Conservation (phyloP, 2,888 invertebrate species). For the Agrochola lota region DNA sequence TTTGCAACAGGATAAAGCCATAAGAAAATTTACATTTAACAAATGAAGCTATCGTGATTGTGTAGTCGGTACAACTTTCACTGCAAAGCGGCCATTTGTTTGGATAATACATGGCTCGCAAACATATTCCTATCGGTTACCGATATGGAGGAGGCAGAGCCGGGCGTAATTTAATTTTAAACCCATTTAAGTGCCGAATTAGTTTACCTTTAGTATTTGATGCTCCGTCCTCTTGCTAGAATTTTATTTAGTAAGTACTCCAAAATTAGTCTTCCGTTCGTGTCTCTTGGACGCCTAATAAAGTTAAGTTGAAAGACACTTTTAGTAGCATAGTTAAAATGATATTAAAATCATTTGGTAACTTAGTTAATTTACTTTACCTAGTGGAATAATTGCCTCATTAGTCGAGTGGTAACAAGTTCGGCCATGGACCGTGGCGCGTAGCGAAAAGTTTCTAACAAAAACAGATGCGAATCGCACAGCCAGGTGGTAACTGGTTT, state of each 20-base stretch:
- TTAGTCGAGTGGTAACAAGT: conserved; percentile 43
- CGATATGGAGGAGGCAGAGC: conserved; percentile 42
- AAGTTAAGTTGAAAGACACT: conserved; percentile 24
- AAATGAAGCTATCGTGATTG: conserved; percentile 67
- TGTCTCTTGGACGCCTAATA: conserved; percentile 32
- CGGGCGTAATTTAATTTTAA: conserved; percentile 28
- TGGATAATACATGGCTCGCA: conserved; percentile 65
- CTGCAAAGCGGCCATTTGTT: conserved; percentile 76
- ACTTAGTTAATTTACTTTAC: conserved; percentile 36
- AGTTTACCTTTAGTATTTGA: conserved; percentile 36
- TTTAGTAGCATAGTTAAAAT: conserved; percentile 23
- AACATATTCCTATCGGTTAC: conserved; percentile 44
- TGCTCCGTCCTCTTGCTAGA: conserved; percentile 11
- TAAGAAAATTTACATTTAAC: conserved; percentile 40
- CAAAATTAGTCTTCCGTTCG: conserved; percentile 10
- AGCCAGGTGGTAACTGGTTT: conserved; percentile 23
- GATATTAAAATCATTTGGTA: conserved; percentile 20
- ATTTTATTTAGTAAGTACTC: conserved; percentile 11
- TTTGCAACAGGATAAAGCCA: conserved; percentile 38
- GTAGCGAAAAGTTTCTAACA: conserved; percentile 37
- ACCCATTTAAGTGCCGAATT: conserved; percentile 29
- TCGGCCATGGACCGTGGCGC: conserved; percentile 25
- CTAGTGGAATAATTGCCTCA: conserved; percentile 29
- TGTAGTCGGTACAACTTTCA: conserved; percentile 74
- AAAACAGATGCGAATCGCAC: conserved; percentile 28